Conservation (phyloP, 1,140 invertebrate species). For the Popillia japonica region DNA sequence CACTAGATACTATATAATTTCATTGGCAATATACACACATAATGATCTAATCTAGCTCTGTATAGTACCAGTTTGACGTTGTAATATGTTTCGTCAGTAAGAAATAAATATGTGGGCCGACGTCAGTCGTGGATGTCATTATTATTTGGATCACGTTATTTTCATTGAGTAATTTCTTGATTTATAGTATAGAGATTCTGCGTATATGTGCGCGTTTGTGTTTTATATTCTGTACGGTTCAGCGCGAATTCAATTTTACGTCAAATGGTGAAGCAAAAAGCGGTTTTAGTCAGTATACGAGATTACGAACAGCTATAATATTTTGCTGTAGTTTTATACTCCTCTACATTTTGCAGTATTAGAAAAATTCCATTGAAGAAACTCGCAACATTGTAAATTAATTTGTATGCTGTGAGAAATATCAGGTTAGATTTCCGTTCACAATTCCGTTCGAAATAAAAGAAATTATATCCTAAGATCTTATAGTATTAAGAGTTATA, state of each 20-base stretch:
- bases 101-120: background rate
- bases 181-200: background rate
- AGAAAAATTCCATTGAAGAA: no score
- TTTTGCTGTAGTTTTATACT: background rate
- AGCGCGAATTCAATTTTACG: constrained; percentile 8
- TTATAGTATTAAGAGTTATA: no score
- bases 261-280: background rate
- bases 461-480: no score
- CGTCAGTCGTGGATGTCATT: background rate
- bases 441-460: no score
- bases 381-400: no score
- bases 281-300: background rate
- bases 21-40: no score
- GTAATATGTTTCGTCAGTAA: background rate
- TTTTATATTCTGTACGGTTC: background rate
- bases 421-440: no score
- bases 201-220: background rate
- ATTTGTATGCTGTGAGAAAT: no score
- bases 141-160: constrained; percentile 19
- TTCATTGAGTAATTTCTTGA: constrained; percentile 19
- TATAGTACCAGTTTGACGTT: background rate
- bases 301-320: background rate
- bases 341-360: background rate
- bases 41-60: background rate
- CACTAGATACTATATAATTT: no score